Conservation (phyloP, 2,113 vertebrate genomes). For the Indicator indicator region DNA sequence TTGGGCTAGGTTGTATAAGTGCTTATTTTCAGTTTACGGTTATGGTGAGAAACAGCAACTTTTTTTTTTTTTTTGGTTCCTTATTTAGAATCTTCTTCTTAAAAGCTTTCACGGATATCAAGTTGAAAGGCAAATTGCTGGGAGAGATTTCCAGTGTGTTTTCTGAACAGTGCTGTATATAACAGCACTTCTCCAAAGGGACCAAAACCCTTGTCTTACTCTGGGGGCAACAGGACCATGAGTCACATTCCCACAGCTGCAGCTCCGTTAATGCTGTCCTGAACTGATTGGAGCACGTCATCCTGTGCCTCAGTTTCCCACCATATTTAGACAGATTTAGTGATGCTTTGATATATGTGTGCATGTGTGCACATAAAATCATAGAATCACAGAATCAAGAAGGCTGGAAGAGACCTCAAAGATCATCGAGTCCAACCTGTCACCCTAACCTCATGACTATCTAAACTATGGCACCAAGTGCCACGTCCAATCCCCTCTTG, state of each 20-base stretch:
- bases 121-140: slow-evolving; percentile 28
- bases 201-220: background rate
- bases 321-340: background rate
- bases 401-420: too few relatives aligned
- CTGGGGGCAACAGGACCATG: rapidly evolving
- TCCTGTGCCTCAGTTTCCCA: background rate
- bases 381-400: too few relatives aligned
- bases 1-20: slow-evolving; percentile 73
- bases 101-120: slow-evolving; percentile 57
- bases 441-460: too few relatives aligned
- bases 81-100: slow-evolving; percentile 70
- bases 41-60: slow-evolving; percentile 58
- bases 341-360: rapidly evolving
- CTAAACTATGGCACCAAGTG: too few relatives aligned
- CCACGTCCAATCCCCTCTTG: too few relatives aligned
- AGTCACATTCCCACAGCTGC: background rate
- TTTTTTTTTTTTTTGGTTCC: slow-evolving; percentile 42
- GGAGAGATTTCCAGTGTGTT: background rate
- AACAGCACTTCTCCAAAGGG: background rate
- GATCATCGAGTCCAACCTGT: too few relatives aligned
- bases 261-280: background rate
- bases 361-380: too few relatives aligned
- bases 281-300: background rate
- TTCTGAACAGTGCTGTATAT: background rate
- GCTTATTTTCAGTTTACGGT: slow-evolving; percentile 75